A percentile compares a stretch with the other conserved stretches of the same genome.
These are phyloP conservation scores for Volucella inflata DNA, from an alignment of 2,888 invertebrate species.

Conservation along the genomic window DNA sequence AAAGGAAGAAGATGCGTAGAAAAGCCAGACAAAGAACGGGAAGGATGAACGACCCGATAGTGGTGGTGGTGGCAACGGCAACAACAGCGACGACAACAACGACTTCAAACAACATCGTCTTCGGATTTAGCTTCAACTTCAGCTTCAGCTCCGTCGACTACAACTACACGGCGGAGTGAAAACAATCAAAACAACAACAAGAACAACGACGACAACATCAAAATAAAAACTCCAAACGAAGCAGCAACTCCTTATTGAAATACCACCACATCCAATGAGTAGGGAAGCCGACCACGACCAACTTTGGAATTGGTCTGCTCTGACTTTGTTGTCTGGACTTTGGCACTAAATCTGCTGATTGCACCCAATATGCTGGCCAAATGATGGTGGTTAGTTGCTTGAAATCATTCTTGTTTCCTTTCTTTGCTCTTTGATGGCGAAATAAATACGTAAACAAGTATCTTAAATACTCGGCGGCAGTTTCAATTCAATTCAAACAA, in stretches of 20 bases:
- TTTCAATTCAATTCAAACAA: conserved; percentile 31
- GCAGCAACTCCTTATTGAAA: conserved; percentile 50
- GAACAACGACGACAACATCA: conserved; percentile 6
- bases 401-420: conserved; percentile 48
- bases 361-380: conserved; percentile 38
- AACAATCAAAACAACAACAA: conserved; percentile 58
- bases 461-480: conserved; percentile 8
- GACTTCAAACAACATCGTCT: conserved; percentile 1
- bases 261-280: background rate
- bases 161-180: conserved; percentile 33
- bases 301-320: conserved; percentile 19
- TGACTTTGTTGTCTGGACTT: conserved; percentile 73
- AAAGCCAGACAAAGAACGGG: conserved; percentile 61
- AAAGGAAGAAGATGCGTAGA: conserved; percentile 61
- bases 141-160: too few species aligned
- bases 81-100: conserved; percentile 24
- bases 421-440: conserved; percentile 9
- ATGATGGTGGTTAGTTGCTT: conserved; percentile 14
- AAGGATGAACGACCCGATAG: conserved; percentile 68
- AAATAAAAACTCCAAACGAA: conserved; percentile 36
- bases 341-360: conserved; percentile 46
- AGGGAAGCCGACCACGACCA: conserved; percentile 1
- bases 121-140: too few species aligned
- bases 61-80: background rate
- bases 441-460: conserved; percentile 25